A percentile compares a stretch with the other conserved stretches of the same genome.
These are phyloP conservation scores for Scrobipalpa atriplicella DNA, from an alignment of 2,888 invertebrate genomes.

Conservation along the genomic window DNA sequence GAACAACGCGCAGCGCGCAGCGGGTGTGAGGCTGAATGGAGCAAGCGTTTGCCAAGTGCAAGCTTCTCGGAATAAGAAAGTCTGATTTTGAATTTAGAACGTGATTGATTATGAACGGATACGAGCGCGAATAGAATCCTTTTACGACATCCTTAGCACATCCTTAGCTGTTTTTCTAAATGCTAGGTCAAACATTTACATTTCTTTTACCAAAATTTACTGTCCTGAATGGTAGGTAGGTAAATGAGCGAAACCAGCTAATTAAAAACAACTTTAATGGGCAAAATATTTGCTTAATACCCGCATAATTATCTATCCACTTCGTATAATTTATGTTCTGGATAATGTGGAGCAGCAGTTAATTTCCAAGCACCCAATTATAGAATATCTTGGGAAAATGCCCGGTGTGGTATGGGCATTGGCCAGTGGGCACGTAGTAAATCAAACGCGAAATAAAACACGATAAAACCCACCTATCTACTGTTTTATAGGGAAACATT, in stretches of 20 bases:
- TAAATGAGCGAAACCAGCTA: slow-evolving; percentile 7
- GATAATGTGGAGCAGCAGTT: slow-evolving; percentile 14
- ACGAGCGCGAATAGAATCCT: not conserved
- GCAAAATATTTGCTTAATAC: slow-evolving; percentile 25
- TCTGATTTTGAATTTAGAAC: slow-evolving; percentile 31
- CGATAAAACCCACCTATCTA: slow-evolving; percentile 24
- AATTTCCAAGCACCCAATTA: slow-evolving; percentile 28
- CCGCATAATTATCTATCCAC: slow-evolving; percentile 16
- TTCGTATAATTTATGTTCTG: slow-evolving; percentile 21
- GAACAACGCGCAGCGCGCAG: slow-evolving; percentile 59
- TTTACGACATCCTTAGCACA: too few relatives aligned
- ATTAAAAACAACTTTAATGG: slow-evolving; percentile 23
- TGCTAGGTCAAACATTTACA: not conserved
- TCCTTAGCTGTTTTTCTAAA: too few relatives aligned
- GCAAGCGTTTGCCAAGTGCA: not conserved
- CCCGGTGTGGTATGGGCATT: slow-evolving; percentile 22
- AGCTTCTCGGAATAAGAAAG: slow-evolving; percentile 41
- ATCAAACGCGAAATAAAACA: slow-evolving; percentile 38
- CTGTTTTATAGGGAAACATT: slow-evolving; percentile 37
- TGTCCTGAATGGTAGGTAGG: not conserved
- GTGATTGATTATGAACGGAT: slow-evolving; percentile 35
- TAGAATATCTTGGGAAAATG: slow-evolving; percentile 22
- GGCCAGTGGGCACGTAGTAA: slow-evolving; percentile 30
- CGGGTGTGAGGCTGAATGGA: slow-evolving; percentile 46
- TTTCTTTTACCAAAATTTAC: not conserved